Conservation (phyloP, 2,113 vertebrate genomes). For the Urocitellus parryii region DNA sequence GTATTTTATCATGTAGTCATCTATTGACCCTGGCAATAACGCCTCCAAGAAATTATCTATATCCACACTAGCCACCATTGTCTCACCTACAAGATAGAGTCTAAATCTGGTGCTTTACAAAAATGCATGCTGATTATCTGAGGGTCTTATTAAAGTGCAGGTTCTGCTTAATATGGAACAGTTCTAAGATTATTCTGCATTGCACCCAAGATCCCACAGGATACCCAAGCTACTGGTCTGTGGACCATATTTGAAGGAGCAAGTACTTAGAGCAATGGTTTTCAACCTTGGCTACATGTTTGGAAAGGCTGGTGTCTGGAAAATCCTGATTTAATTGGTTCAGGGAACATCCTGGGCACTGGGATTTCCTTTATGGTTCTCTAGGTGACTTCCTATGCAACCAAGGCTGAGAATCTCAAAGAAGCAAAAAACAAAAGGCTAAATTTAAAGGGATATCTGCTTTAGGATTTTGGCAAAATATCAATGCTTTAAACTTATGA, state of each 20-base stretch:
- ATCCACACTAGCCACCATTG: no score
- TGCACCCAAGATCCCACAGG: neutral
- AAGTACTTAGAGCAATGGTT: neutral
- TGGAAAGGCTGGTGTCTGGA: neutral
- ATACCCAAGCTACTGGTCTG: neutral
- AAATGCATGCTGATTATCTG: neutral
- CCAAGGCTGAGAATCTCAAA: neutral
- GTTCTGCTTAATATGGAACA: neutral
- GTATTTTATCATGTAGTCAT: neutral
- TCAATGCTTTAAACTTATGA: neutral
- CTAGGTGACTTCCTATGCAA: neutral
- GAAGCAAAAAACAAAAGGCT: neutral
- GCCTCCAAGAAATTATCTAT: neutral
- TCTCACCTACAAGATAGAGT: neutral
- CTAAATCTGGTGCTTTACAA: neutral
- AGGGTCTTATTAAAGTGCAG: neutral
- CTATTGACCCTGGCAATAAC: neutral
- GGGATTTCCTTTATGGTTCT: neutral
- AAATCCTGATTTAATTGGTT: neutral
- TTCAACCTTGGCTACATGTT: neutral
- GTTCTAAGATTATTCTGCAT: neutral
- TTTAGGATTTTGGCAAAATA: constrained; percentile 13
- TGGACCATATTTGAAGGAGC: neutral
- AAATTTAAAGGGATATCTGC: neutral
- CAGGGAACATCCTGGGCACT: neutral